These are phyloP conservation scores for Hippocampus mohnikei DNA, from an alignment of 2,113 vertebrate genomes.

Conservation along the genomic window DNA sequence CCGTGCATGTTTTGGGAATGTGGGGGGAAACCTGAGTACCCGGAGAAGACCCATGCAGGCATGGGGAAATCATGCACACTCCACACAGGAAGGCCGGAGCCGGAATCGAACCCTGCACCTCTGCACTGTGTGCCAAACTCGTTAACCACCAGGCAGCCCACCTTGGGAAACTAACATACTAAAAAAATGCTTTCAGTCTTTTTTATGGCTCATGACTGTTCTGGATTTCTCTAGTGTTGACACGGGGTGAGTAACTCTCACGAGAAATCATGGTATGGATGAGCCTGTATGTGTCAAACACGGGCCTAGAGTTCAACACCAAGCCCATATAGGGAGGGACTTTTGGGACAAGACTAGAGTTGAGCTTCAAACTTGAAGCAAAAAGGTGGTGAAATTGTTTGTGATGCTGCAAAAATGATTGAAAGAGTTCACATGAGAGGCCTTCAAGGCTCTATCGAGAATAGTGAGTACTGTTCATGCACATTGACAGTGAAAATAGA, in stretches of 20 bases:
- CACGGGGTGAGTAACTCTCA: slow-evolving; percentile 37
- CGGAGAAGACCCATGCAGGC: too few species aligned
- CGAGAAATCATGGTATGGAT: slow-evolving; percentile 41
- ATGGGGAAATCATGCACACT: too few species aligned
- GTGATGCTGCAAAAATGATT: slow-evolving; percentile 21
- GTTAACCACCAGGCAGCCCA: too few species aligned
- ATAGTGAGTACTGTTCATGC: slow-evolving; percentile 52
- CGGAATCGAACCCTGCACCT: too few species aligned
- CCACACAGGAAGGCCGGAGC: too few species aligned
- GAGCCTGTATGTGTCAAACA: slow-evolving; percentile 36
- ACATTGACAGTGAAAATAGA: slow-evolving; percentile 50
- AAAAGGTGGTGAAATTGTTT: slow-evolving; percentile 11
- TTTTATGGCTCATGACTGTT: slow-evolving; percentile 21
- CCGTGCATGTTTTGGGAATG: too few species aligned
- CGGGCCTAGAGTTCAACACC: slow-evolving; percentile 27
- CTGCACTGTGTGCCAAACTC: too few species aligned
- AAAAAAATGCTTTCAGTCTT: neutral
- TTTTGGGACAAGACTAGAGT: slow-evolving; percentile 35
- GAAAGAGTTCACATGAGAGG: slow-evolving; percentile 4
- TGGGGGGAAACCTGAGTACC: too few species aligned
- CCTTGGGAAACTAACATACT: too few species aligned
- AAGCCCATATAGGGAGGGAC: slow-evolving; percentile 34
- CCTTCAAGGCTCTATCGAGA: slow-evolving; percentile 18
- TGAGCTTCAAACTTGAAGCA: slow-evolving; percentile 45
- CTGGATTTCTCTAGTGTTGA: slow-evolving; percentile 15